Percentiles rank a stretch among this genome's conserved stretches.
phyloP scores from a whole-genome alignment of 2,113 vertebrate genomes.

The Nyctibius bracteatus region DNA sequence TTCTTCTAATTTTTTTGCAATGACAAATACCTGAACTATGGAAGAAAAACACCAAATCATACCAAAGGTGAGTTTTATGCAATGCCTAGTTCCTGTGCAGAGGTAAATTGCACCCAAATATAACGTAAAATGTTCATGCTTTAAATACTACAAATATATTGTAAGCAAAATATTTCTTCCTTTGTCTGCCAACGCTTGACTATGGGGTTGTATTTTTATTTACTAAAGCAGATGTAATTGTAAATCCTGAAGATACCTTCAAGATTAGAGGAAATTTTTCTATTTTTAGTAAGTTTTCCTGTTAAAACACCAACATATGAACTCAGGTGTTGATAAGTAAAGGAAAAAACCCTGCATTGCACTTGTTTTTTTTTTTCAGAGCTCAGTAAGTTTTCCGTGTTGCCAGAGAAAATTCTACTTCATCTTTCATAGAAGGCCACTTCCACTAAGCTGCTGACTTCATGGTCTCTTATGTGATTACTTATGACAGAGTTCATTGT shows the following conservation, averaged over 20 bases:
- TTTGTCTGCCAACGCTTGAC: not conserved
- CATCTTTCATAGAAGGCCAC: not conserved
- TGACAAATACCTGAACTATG: not conserved
- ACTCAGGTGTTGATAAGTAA: not conserved
- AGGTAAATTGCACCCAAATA: not conserved
- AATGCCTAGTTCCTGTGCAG: not conserved
- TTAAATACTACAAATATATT: not conserved
- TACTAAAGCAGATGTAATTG: not conserved
- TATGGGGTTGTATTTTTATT: not conserved
- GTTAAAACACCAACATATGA: not conserved
- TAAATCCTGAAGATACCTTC: not conserved
- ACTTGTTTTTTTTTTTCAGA: not conserved
- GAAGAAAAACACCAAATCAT: not conserved
- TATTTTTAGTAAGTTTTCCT: not conserved
- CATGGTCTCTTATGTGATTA: not conserved
- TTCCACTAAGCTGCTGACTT: not conserved
- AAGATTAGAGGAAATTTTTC: not conserved
- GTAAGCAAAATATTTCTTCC: not conserved
- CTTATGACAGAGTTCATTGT: constrained; percentile 46
- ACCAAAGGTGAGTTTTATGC: not conserved
- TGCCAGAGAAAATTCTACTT: not conserved
- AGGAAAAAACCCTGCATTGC: not conserved
- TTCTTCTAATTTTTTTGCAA: not conserved
- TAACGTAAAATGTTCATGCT: not conserved
- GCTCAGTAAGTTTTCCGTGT: not conserved